phyloP scores from a whole-genome alignment of 2,888 invertebrate genomes.

The Exocentrus adspersus region DNA sequence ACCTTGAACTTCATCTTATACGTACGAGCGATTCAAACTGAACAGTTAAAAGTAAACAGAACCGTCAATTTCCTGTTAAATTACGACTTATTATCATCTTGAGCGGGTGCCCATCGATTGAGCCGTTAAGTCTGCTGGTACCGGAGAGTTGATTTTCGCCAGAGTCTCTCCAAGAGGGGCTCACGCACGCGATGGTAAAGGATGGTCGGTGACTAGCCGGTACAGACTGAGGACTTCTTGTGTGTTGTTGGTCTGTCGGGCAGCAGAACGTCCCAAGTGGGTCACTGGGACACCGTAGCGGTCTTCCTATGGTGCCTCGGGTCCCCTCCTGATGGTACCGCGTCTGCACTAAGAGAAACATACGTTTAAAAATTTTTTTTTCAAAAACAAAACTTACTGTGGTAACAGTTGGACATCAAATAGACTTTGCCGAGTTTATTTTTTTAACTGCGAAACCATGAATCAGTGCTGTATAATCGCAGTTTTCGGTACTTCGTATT shows the following conservation, averaged over 20 bases:
- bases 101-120: neutral
- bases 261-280: conserved; percentile 62
- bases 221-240: conserved; percentile 49
- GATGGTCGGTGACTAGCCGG: conserved; percentile 48
- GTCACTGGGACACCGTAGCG: conserved; percentile 64
- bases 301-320: conserved; percentile 52
- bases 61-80: neutral
- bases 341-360: neutral
- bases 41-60: conserved; percentile 1
- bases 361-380: too few relatives aligned
- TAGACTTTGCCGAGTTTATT: too few relatives aligned
- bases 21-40: conserved; percentile 19
- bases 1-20: conserved; percentile 52
- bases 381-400: too few relatives aligned
- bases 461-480: too few relatives aligned
- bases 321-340: conserved; percentile 48
- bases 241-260: conserved; percentile 60
- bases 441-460: too few relatives aligned
- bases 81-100: conserved; percentile 17
- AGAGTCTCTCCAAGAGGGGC: neutral
- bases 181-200: conserved; percentile 24
- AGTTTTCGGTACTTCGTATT: too few relatives aligned
- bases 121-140: neutral
- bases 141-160: conserved; percentile 5
- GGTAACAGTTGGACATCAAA: too few relatives aligned